Evolutionary conservation across 2,113 vertebrate species (phyloP), one percentile per base, ranked within the genome.

Genomic region (Chaetura pelagica): DNA sequence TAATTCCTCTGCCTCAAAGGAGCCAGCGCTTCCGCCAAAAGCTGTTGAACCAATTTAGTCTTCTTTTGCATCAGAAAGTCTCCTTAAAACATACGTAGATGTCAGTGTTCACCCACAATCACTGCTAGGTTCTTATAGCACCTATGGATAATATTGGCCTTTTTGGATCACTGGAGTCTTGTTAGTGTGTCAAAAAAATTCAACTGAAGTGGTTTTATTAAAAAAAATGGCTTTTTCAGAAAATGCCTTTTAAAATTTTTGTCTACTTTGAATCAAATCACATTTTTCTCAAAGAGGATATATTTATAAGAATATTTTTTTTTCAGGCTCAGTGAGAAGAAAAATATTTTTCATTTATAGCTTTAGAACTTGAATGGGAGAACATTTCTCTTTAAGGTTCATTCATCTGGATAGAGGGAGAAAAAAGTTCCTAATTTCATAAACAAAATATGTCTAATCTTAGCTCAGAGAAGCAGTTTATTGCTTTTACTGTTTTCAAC

Each of bases 1-100:
- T 88, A 94, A 63, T 72, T 73, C 16, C 29, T 73, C 68, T 96
- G 86, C 75, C 79, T 93, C 46, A 76, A 22, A 88, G 78, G 34
- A 86, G 23, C 59, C 91, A 71, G 35, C 5, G 5, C 34, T 74
- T 80, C 67, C 94, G 85, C 82, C 75, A 91, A 85, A 89, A 91
- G 34, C 75, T 83, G 12, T 63, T 67, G 82, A 91, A 75, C 55
- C 51, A 81, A 24, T 86, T 85, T 26, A 51, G 42, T 73, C 52
- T 2, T 81, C 44, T 85, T 89, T 79, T 89, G 42, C 81, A 83
- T 93, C 42, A 87, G 55, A 76, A 93, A 69, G 4, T 91, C 89
- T 81, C 32, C 66, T 77, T 90, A 80, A 76, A 95, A 44, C 67
- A 40, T 44, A 58, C 2, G 6, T 63, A 85, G 82, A 55, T 93